Conservation (phyloP, 1,140 invertebrate species). For the Drosophila nebulosa region DNA sequence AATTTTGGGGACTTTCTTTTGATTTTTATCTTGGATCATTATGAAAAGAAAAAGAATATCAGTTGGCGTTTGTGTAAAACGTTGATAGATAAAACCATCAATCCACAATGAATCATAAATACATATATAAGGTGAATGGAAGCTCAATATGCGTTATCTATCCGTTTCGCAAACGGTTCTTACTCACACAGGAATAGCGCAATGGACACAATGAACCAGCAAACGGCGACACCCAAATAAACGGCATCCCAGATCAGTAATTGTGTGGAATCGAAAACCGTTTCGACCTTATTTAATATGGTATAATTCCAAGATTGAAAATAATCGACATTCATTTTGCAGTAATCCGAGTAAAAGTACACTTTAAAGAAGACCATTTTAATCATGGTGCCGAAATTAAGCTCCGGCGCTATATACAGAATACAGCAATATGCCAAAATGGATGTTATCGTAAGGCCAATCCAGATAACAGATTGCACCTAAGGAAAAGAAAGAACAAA, state of each 20-base stretch:
- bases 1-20: background rate
- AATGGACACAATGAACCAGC: constrained; percentile 63
- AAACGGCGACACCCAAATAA: constrained; percentile 60
- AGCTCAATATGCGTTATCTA: background rate
- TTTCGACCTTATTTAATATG: constrained; percentile 33
- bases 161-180: background rate
- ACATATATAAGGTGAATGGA: background rate
- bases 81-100: background rate
- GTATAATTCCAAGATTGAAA: constrained; percentile 48
- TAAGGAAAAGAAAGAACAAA: constrained; percentile 5
- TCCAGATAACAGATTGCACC: constrained; percentile 67
- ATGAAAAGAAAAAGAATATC: too few relatives aligned
- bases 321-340: constrained; percentile 28
- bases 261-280: constrained; percentile 55
- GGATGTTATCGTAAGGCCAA: constrained; percentile 65
- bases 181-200: constrained; percentile 66
- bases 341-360: constrained; percentile 56
- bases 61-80: background rate
- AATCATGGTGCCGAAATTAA: constrained; percentile 50
- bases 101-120: background rate
- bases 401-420: constrained; percentile 33
- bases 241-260: constrained; percentile 67
- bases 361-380: constrained; percentile 59
- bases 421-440: constrained; percentile 67
- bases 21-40: background rate